Conservation (phyloP, 2,797 vertebrate species). For the Paguma larvata region DNA sequence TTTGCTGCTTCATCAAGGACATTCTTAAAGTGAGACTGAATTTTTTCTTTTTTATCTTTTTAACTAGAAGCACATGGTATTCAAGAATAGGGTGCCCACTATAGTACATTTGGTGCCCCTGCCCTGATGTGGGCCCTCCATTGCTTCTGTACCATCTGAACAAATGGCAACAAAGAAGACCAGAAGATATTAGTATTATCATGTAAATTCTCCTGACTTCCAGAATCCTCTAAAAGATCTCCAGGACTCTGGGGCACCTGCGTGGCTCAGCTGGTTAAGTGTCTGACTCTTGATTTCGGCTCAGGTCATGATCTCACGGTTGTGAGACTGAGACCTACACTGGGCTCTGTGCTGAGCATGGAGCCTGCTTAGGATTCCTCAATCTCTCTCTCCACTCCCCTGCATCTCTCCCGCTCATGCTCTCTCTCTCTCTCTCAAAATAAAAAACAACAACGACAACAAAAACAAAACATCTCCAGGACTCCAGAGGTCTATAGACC, state of each 20-base stretch:
- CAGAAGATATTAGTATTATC: neutral
- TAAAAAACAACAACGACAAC: too few relatives aligned
- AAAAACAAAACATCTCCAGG: neutral
- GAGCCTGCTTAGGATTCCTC: too few relatives aligned
- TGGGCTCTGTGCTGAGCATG: too few relatives aligned
- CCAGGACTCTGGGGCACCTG: neutral
- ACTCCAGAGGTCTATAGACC: neutral
- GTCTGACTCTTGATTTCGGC: too few relatives aligned
- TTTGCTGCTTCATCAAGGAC: conserved; percentile 21
- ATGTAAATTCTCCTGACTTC: neutral
- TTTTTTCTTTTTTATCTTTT: neutral
- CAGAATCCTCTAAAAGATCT: neutral
- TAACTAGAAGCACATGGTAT: neutral
- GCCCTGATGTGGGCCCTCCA: neutral
- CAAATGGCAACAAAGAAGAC: conserved; percentile 7
- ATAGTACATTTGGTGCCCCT: neutral
- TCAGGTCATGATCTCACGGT: too few relatives aligned
- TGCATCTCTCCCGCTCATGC: too few relatives aligned
- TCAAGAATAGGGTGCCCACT: neutral
- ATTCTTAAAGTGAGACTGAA: conserved; percentile 21
- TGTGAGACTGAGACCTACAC: too few relatives aligned
- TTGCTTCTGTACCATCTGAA: conserved; percentile 1
- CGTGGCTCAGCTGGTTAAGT: too few relatives aligned
- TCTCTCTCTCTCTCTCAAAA: too few relatives aligned
- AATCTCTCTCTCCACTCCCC: too few relatives aligned